Evolutionary conservation across 1,140 invertebrate genomes (phyloP).

Genomic region (Capitella teleta): DNA sequence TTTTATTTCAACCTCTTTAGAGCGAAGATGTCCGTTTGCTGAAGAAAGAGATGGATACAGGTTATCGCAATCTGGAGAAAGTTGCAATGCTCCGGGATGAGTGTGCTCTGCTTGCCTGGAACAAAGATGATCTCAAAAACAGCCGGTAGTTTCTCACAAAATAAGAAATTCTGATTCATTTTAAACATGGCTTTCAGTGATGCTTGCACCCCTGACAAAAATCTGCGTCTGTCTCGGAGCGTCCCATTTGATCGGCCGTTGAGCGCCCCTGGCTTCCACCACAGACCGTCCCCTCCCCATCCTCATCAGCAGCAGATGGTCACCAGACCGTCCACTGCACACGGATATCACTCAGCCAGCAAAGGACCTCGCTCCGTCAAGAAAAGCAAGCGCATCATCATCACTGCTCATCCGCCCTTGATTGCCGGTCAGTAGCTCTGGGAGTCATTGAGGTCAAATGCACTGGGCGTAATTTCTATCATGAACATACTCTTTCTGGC

Average conservation of each 20-base stretch:
- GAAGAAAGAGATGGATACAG: constrained; percentile 29
- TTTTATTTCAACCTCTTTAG: too few relatives aligned
- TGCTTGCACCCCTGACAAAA: too few relatives aligned
- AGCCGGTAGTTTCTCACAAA: too few relatives aligned
- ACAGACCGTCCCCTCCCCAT: not conserved
- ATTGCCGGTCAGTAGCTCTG: not conserved
- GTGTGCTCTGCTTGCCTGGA: constrained; percentile 30
- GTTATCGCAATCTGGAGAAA: constrained; percentile 27
- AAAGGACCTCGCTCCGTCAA: not conserved
- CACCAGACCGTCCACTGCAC: constrained; percentile 1
- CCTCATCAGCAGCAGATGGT: too few relatives aligned
- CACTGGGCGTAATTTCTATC: too few relatives aligned
- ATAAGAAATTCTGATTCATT: too few relatives aligned
- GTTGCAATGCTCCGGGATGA: constrained; percentile 35
- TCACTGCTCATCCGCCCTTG: not conserved
- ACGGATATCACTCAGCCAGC: not conserved
- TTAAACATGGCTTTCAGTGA: too few relatives aligned
- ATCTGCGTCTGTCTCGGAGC: not conserved
- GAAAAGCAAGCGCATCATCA: not conserved
- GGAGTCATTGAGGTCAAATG: too few relatives aligned
- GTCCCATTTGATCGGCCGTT: not conserved
- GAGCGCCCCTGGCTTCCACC: not conserved
- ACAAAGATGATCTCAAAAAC: too few relatives aligned
- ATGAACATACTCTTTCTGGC: too few relatives aligned
- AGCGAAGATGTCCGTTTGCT: constrained; percentile 39